Base-by-base conservation (phyloP, 2,113 vertebrate genomes). In the Geococcyx californianus region DNA sequence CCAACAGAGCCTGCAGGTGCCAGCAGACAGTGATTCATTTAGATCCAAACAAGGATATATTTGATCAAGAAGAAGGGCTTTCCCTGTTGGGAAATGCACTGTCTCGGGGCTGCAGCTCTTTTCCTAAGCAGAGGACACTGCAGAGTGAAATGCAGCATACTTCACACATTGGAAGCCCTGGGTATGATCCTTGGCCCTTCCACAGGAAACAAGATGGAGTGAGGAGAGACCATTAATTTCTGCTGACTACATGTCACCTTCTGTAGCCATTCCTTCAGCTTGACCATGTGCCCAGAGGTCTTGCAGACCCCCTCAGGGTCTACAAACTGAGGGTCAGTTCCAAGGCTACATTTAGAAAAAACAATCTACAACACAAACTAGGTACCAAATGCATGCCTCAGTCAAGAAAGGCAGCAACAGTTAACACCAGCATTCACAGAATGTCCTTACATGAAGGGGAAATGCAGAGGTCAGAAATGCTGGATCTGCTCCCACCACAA, bases 361-460 rank as follows among this genome's bases (percentile, higher is more conserved):
- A 6, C 13, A 20, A 7, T 8, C 40, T 56, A 23, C 58, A 58
- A 31, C 24, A 60, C 23, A 55, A 26, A 19, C 34, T 44, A 63
- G 34, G 59, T 31, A 18, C 33, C 54, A 80, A 59, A 62, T 0
- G 3, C 34, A 52, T 20, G 64, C n/a, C 56, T 44, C 33, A 6
- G 28, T 8, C 49, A 67, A 85, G 81, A 49, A 33, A 75, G 60
- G 79, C 3, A 18, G 63, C 45, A 56, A 24, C n/a, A 58, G 9
- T 36, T 69, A 47, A 79, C 14, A 79, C 24, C n/a, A 70, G 34
- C 19, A 33, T 52, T 16, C 25, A 52, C 34, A 14, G 44, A 7
- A 18, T 26, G 58, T 56, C 38, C 98, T 94, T 98, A 99, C 99
- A 23, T 6, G 98, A 86, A 45, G 97, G 95, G 47, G 98, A 98